phyloP scores from a whole-genome alignment of 2,113 vertebrate species.

The Nycticryphes semicollaris region DNA sequence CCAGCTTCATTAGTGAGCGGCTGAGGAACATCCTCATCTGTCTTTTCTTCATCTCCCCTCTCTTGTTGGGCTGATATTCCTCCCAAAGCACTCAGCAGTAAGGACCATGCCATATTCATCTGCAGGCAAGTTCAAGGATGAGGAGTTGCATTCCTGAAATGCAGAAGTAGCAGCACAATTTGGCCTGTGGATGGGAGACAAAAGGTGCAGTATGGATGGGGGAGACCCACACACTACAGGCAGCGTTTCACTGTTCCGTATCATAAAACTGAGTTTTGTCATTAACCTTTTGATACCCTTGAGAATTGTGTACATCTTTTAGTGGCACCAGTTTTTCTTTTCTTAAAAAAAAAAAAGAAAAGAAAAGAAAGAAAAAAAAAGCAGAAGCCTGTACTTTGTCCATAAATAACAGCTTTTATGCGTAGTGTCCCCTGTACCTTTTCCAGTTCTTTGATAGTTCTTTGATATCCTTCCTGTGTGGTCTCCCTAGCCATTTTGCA shows the following conservation, averaged over 20 bases:
- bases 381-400: background rate
- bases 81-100: background rate
- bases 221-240: background rate
- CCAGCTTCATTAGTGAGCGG: background rate
- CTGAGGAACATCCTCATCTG: background rate
- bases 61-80: background rate
- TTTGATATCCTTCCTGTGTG: slow-evolving; percentile 61
- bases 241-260: background rate
- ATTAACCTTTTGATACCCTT: background rate
- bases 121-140: background rate
- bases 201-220: background rate
- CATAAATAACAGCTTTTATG: slow-evolving; percentile 16
- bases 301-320: background rate
- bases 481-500: slow-evolving; percentile 28
- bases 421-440: background rate
- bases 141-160: background rate
- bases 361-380: background rate
- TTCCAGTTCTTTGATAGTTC: too few relatives aligned
- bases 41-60: background rate
- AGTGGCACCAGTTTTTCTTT: background rate
- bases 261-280: background rate
- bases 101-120: background rate
- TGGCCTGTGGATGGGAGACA: background rate
- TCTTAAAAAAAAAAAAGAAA: background rate
- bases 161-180: background rate